Conservation (phyloP, 2,797 vertebrate genomes). For the Vultur gryphus region DNA sequence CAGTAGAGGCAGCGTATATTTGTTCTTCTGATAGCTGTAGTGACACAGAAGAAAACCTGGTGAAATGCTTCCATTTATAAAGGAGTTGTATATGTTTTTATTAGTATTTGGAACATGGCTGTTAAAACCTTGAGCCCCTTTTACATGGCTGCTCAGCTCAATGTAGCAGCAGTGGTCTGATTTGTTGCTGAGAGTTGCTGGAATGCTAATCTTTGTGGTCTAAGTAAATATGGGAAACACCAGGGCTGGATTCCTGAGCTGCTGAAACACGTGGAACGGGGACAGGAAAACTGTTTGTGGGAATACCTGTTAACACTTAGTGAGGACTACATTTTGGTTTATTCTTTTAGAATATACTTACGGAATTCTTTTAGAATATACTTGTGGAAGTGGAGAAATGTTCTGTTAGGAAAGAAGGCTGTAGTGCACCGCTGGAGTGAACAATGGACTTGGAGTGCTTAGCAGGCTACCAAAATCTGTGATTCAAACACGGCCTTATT, state of each 20-base stretch:
- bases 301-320: neutral
- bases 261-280: neutral
- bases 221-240: neutral
- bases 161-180: too few species aligned
- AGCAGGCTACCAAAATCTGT: neutral
- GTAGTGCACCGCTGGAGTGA: neutral
- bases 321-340: neutral
- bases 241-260: neutral
- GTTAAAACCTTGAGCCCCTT: neutral
- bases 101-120: neutral
- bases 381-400: neutral
- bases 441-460: neutral
- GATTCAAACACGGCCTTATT: neutral
- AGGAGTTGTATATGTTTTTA: neutral
- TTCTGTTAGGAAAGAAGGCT: neutral
- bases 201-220: neutral
- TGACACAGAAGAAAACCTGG: neutral
- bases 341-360: neutral
- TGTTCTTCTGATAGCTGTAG: neutral
- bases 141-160: neutral
- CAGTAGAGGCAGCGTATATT: neutral
- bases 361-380: neutral
- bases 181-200: neutral
- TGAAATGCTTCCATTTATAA: neutral
- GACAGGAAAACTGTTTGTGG: neutral